These are phyloP conservation scores for Corella eumyota DNA, from an alignment of 23 tunicate species.

Conservation along the genomic window DNA sequence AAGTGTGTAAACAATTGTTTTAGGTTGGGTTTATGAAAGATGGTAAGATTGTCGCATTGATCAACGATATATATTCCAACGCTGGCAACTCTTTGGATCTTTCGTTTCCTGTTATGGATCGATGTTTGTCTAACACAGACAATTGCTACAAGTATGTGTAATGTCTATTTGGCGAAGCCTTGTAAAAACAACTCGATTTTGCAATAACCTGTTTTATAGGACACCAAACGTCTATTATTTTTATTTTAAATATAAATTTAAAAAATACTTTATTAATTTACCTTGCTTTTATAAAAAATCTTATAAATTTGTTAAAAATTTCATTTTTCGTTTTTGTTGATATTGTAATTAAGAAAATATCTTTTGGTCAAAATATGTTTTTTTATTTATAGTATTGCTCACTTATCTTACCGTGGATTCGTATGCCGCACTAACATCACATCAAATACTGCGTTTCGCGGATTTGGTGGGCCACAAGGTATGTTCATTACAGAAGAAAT, in stretches of 20 bases:
- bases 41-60: slow-evolving; percentile 48
- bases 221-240: no score
- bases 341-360: no score
- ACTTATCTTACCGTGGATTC: slow-evolving; percentile 14
- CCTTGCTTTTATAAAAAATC: no score
- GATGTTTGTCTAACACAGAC: slow-evolving; percentile 32
- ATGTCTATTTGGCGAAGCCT: neutral
- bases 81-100: slow-evolving; percentile 63
- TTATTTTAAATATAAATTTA: no score
- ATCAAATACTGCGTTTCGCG: slow-evolving; percentile 89
- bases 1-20: neutral
- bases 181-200: neutral
- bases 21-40: slow-evolving; percentile 75
- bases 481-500: slow-evolving; percentile 44
- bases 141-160: slow-evolving; percentile 45
- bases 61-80: slow-evolving; percentile 37
- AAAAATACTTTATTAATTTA: no score
- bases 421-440: slow-evolving; percentile 61
- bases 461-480: slow-evolving; percentile 82
- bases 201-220: neutral
- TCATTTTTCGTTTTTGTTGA: no score
- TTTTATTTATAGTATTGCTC: slow-evolving; percentile 44
- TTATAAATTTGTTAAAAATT: no score
- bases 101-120: slow-evolving; percentile 26
- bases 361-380: no score